These are phyloP conservation scores for Nysson spinosus DNA, from an alignment of 2,888 invertebrate species.

Conservation along the genomic window DNA sequence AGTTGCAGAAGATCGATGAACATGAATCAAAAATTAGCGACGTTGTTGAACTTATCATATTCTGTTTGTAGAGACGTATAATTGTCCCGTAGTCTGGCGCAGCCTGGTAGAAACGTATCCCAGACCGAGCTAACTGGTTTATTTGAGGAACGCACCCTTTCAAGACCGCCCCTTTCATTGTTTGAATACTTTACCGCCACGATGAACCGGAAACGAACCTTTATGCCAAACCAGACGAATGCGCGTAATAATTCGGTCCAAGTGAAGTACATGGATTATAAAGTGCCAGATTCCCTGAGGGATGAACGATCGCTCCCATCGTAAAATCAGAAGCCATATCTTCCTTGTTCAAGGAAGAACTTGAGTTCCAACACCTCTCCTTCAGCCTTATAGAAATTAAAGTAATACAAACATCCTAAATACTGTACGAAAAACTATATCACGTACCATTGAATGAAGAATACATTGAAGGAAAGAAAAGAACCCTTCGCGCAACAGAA, in stretches of 20 bases:
- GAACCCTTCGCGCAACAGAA: no score
- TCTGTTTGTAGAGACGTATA: conserved; percentile 43
- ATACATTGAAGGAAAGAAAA: no score
- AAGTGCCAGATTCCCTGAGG: background rate
- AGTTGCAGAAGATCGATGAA: conserved; percentile 16
- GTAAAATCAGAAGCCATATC: no score
- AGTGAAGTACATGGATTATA: conserved; percentile 28
- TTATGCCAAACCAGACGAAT: conserved; percentile 40
- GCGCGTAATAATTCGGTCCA: conserved; percentile 27
- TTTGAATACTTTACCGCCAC: conserved; percentile 43
- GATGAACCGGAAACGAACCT: conserved; percentile 54
- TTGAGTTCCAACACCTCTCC: no score
- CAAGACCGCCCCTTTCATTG: conserved; percentile 45
- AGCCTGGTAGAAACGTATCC: conserved; percentile 23
- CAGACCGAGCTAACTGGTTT: conserved; percentile 57
- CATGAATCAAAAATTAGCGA: conserved; percentile 7
- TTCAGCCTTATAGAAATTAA: no score
- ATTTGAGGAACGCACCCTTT: conserved; percentile 56
- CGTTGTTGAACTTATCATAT: conserved; percentile 38
- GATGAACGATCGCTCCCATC: background rate
- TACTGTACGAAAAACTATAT: no score
- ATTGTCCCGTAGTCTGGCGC: conserved; percentile 46
- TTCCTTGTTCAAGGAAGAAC: no score
- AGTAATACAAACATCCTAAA: no score
- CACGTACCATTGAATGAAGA: no score